Conservation (phyloP, 2,888 invertebrate genomes). For the Melanostoma mellinum region DNA sequence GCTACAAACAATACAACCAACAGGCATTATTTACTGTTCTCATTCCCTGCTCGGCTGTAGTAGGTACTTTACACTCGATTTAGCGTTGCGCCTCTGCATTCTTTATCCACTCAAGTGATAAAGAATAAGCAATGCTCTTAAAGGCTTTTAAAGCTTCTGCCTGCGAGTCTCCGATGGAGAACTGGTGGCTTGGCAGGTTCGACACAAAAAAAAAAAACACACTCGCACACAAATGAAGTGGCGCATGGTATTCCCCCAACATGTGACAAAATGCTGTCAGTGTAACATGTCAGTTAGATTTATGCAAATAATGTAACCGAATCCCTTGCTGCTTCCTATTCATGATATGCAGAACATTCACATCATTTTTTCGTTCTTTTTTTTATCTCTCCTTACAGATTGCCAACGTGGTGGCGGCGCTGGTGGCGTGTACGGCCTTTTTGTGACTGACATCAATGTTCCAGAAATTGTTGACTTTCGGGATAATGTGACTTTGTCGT, state of each 20-base stretch:
- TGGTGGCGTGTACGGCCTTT: constrained; percentile 76
- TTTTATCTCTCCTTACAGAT: constrained; percentile 74
- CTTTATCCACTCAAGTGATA: constrained; percentile 55
- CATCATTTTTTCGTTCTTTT: not conserved
- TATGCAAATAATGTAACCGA: constrained; percentile 69
- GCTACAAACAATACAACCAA: constrained; percentile 28
- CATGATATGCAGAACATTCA: constrained; percentile 65
- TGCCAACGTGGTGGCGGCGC: constrained; percentile 74
- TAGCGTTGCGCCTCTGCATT: constrained; percentile 42
- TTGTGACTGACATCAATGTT: constrained; percentile 82
- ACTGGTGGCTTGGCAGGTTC: constrained; percentile 6
- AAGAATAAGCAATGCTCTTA: constrained; percentile 42
- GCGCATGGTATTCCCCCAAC: constrained; percentile 31
- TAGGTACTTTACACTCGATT: constrained; percentile 36
- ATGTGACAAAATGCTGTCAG: constrained; percentile 70
- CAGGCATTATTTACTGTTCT: constrained; percentile 5
- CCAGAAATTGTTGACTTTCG: constrained; percentile 83
- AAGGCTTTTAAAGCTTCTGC: constrained; percentile 54
- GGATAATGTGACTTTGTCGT: constrained; percentile 82
- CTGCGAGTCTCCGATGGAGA: constrained; percentile 29
- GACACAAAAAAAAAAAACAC: constrained; percentile 18
- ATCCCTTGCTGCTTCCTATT: constrained; percentile 68
- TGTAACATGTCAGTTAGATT: constrained; percentile 72
- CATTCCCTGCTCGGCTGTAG: constrained; percentile 1
- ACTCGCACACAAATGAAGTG: constrained; percentile 54